These are phyloP conservation scores for Odontomachus brunneus DNA, from an alignment of 1,140 invertebrate genomes.

Conservation along the genomic window DNA sequence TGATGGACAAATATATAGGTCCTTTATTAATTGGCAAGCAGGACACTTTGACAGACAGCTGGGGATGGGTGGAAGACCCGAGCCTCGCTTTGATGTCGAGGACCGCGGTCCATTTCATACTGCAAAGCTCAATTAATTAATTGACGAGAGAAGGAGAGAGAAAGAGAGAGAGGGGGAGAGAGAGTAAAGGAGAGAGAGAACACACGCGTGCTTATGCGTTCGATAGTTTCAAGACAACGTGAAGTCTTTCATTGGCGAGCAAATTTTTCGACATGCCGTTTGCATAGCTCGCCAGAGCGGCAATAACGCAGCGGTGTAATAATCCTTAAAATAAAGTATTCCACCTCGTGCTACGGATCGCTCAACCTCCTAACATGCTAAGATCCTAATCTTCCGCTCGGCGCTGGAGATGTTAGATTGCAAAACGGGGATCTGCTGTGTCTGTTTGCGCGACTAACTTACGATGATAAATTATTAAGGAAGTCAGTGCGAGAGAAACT, in stretches of 20 bases:
- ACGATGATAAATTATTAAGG: constrained; percentile 55
- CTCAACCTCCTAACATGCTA: not conserved
- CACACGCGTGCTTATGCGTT: constrained; percentile 25
- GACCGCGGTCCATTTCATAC: constrained; percentile 80
- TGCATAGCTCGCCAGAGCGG: not conserved
- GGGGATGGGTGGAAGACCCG: constrained; percentile 59
- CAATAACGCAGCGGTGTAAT: no score
- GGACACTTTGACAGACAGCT: constrained; percentile 77
- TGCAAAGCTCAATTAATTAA: constrained; percentile 82
- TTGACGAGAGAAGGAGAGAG: constrained; percentile 65
- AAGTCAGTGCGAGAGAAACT: constrained; percentile 47
- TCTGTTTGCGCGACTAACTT: constrained; percentile 39
- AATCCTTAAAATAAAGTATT: constrained; percentile 10
- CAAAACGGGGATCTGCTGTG: constrained; percentile 33
- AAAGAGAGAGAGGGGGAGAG: constrained; percentile 38
- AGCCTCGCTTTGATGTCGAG: constrained; percentile 79
- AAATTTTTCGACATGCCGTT: constrained; percentile 8
- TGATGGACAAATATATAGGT: constrained; percentile 77
- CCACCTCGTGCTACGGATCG: not conserved
- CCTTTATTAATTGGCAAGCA: constrained; percentile 81
- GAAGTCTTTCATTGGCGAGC: constrained; percentile 50
- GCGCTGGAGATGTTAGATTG: constrained; percentile 14
- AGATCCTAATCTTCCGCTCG: constrained; percentile 35
- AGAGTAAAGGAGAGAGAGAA: constrained; percentile 62
- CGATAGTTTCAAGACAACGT: constrained; percentile 65